These are phyloP conservation scores for Alloplasta piceator DNA, from an alignment of 2,888 invertebrate species.

Conservation along the genomic window DNA sequence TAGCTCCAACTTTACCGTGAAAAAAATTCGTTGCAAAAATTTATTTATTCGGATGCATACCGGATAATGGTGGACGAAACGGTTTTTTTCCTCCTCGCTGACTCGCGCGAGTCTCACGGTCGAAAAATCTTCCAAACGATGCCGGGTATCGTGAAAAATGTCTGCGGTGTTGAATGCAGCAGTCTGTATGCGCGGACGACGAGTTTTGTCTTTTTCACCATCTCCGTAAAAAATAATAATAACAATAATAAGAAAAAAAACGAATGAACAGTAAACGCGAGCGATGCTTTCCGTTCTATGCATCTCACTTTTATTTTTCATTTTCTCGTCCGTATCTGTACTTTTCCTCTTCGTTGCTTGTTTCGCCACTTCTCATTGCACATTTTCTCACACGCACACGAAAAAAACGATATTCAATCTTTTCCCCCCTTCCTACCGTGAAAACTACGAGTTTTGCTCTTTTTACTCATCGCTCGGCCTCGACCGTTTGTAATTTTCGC, in stretches of 20 bases:
- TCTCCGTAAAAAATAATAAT: constrained; percentile 13
- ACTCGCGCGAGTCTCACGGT: constrained; percentile 29
- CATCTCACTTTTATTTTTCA: constrained; percentile 16
- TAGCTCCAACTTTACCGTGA: too few relatives aligned
- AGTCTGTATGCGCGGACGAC: constrained; percentile 12
- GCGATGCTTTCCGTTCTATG: constrained; percentile 28
- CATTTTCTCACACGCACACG: background rate
- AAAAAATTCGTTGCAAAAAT: too few relatives aligned
- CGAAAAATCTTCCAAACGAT: constrained; percentile 48
- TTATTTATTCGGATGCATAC: constrained; percentile 3
- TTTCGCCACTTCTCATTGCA: background rate
- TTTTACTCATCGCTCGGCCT: constrained; percentile 20
- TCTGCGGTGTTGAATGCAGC: constrained; percentile 40
- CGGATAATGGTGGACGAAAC: constrained; percentile 1
- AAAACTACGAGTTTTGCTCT: background rate
- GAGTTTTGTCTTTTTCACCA: constrained; percentile 41
- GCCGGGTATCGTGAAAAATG: constrained; percentile 50
- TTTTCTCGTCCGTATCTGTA: constrained; percentile 15
- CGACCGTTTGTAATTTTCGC: constrained; percentile 17
- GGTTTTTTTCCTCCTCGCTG: constrained; percentile 33
- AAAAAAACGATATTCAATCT: constrained; percentile 15
- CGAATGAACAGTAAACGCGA: constrained; percentile 19
- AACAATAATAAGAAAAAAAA: background rate
- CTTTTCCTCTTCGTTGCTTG: background rate
- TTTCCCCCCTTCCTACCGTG: constrained; percentile 3